Conservation (phyloP, 2,888 invertebrate genomes). For the Limnephilus marmoratus region DNA sequence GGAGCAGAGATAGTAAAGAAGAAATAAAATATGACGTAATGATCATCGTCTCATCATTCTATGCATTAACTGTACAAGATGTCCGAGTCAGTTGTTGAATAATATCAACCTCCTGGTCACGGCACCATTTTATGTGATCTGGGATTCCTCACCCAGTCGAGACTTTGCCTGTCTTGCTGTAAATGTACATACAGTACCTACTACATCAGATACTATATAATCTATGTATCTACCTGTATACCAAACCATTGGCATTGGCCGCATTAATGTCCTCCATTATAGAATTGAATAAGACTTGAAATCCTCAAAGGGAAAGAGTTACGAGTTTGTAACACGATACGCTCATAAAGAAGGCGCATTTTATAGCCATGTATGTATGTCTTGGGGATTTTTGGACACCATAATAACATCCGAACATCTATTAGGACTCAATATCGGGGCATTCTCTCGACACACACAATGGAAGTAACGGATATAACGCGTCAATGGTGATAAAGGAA, state of each 20-base stretch:
- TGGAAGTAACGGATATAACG: not conserved
- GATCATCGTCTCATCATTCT: too few relatives aligned
- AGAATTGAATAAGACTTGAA: not conserved
- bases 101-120: too few relatives aligned
- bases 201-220: not conserved
- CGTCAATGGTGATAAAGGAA: conserved; percentile 31
- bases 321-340: conserved; percentile 5
- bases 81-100: too few relatives aligned
- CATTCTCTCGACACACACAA: conserved; percentile 32
- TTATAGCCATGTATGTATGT: not conserved
- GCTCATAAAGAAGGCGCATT: conserved; percentile 24
- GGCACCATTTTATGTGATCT: too few relatives aligned
- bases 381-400: not conserved
- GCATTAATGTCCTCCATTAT: not conserved
- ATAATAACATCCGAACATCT: conserved; percentile 21
- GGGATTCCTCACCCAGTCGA: not conserved
- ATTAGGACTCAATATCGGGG: conserved; percentile 32
- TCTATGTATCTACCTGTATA: not conserved
- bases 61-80: too few relatives aligned
- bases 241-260: not conserved
- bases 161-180: not conserved
- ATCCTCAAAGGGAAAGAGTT: not conserved
- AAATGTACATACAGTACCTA: not conserved
- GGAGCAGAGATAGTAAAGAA: not conserved
- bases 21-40: too few relatives aligned